Base-by-base conservation (phyloP, 2,888 invertebrate species). In the Nomada flava region DNA sequence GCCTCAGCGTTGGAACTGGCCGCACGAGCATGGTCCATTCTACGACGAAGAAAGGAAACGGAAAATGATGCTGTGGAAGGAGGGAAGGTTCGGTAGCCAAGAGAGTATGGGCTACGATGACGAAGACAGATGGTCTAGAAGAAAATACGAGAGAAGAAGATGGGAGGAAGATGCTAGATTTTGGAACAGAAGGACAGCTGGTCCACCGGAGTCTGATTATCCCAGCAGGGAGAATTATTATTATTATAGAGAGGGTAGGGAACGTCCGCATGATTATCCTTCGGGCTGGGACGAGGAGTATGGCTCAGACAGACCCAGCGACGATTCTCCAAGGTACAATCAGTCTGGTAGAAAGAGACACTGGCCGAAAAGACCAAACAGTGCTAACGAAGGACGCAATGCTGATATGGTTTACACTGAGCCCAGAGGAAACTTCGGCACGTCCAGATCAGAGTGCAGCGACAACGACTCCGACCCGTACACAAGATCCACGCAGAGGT, bases 181-280 rank as follows among this genome's bases (percentile, higher is more conserved):
- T 88, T 86, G 93, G 94, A 87, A 87, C 88, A 93, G 89, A 88
- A 92, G 91, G 88, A 92, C 76, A 90, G 92, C 75, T 90, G 92
- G 86, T 94, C 94, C 90, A 93, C 95, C 94, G 82, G 95, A 92
- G 92, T 94, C 88, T 89, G 96, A 94, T 87, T 95, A 94, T 91
- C 94, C 91, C 18, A 82, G 88, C 50, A 91, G 92, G 94, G 89
- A 92, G 5, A 74, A 84, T 29, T 92, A 91, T 26, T 92, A 93
- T 65, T 93, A 92, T 55, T 92, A 90, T 69, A 89, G 92, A 10
- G 93, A 93, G 0, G 84, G 86, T 23, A 89, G 92, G 52, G 92
- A 92, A 0, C 77, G 90, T 47, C 81, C 88, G 0, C 88, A 92
- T 63, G 92, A 92, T 47, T 93, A 92, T 83, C 86, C 92, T 4